phyloP scores from a whole-genome alignment of 2,888 invertebrate genomes.

The Orthosia gracilis region DNA sequence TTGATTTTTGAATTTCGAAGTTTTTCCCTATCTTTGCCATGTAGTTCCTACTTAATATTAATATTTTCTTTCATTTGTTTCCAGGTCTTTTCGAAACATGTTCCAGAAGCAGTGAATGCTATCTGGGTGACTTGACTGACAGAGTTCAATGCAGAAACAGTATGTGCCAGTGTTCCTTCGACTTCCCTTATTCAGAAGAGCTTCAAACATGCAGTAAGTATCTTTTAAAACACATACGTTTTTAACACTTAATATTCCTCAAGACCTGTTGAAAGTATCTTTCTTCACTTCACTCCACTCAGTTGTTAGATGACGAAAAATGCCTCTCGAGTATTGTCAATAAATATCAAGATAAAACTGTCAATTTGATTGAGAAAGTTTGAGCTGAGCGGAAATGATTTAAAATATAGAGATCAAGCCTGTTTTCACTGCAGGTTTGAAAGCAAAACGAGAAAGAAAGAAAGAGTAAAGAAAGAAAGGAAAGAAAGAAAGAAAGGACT shows the following conservation, averaged over 20 bases:
- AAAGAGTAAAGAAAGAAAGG: too few relatives aligned
- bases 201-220: slow-evolving; percentile 81
- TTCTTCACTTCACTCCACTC: not conserved
- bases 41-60: not conserved
- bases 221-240: not conserved
- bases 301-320: not conserved
- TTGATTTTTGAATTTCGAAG: too few relatives aligned
- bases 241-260: not conserved
- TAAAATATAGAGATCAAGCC: too few relatives aligned
- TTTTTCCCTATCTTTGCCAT: too few relatives aligned
- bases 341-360: too few relatives aligned
- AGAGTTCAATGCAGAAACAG: slow-evolving; percentile 83
- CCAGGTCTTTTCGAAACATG: slow-evolving; percentile 81
- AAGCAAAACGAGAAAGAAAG: too few relatives aligned
- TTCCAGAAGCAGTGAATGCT: slow-evolving; percentile 79
- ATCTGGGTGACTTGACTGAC: slow-evolving; percentile 68
- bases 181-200: slow-evolving; percentile 78
- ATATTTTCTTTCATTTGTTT: slow-evolving; percentile 11
- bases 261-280: not conserved
- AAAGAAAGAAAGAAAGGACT: too few relatives aligned
- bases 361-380: too few relatives aligned
- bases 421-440: too few relatives aligned
- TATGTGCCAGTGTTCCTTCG: slow-evolving; percentile 83
- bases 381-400: too few relatives aligned
- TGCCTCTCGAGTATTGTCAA: too few relatives aligned